Percentiles rank a stretch among this genome's conserved stretches.
phyloP scores from a whole-genome alignment of 2,113 vertebrate genomes.

The Odocoileus hemionus region DNA sequence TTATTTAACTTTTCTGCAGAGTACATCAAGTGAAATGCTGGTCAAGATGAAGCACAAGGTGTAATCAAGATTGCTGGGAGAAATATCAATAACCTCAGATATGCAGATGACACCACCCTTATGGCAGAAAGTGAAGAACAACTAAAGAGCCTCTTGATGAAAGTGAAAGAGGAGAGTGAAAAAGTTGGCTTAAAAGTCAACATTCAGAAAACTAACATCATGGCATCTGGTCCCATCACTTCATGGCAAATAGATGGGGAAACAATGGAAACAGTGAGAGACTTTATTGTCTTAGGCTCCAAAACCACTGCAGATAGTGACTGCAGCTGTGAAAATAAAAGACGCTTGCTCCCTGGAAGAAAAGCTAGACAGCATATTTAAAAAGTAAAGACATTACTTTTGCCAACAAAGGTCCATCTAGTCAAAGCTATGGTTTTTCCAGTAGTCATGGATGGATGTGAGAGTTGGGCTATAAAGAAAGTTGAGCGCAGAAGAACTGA shows the following conservation, averaged over 20 bases:
- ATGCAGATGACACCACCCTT: not conserved
- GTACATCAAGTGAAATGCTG: not conserved
- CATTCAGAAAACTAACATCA: not conserved
- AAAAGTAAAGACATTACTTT: not conserved
- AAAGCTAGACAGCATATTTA: not conserved
- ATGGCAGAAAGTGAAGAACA: not conserved
- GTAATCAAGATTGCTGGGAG: not conserved
- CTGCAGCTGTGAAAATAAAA: not conserved
- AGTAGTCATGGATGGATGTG: not conserved
- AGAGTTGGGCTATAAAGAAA: not conserved
- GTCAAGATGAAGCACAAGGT: not conserved
- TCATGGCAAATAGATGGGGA: not conserved
- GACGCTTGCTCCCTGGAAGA: not conserved
- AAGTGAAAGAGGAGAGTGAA: not conserved
- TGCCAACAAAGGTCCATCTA: not conserved
- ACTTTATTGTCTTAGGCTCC: not conserved
- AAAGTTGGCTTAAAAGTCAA: not conserved
- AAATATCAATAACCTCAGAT: not conserved
- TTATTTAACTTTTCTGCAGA: not conserved
- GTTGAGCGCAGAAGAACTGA: not conserved
- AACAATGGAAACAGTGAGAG: not conserved
- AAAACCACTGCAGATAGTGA: not conserved
- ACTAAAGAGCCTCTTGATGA: not conserved
- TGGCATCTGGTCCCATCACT: not conserved
- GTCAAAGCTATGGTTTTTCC: not conserved